Evolutionary conservation across 2,797 vertebrate genomes (phyloP).

Genomic region (Micropoecilia bifurca): DNA sequence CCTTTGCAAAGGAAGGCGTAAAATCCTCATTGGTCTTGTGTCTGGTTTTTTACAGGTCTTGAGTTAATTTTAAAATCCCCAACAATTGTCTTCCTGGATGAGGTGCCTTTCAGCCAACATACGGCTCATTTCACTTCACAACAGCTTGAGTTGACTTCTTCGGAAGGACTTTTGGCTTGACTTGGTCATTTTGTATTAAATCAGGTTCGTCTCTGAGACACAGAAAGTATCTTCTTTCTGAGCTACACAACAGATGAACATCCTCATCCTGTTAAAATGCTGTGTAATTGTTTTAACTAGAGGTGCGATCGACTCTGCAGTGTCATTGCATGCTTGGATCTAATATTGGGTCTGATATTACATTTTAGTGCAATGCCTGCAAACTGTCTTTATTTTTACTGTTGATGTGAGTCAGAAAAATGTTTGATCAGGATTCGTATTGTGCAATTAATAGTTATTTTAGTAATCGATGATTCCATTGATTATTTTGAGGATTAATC

Average conservation of each 20-base stretch:
- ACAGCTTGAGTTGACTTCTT: background rate
- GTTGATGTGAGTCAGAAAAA: background rate
- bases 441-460: too few species aligned
- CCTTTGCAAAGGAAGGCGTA: too few species aligned
- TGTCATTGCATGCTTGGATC: background rate
- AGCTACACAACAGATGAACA: background rate
- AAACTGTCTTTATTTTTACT: background rate
- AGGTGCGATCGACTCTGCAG: background rate
- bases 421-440: background rate
- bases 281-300: background rate
- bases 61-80: too few species aligned
- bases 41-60: too few species aligned
- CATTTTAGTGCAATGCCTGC: background rate
- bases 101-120: background rate
- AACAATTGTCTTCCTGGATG: background rate
- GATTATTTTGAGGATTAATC: too few species aligned
- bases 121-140: background rate
- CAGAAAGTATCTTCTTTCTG: background rate
- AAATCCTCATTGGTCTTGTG: too few species aligned
- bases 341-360: background rate
- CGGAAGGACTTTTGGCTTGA: background rate
- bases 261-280: background rate
- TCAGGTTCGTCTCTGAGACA: background rate
- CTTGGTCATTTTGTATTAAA: background rate
- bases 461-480: too few species aligned